Evolutionary conservation across 2,797 vertebrate species (phyloP).

Genomic region (Sternotherus odoratus): DNA sequence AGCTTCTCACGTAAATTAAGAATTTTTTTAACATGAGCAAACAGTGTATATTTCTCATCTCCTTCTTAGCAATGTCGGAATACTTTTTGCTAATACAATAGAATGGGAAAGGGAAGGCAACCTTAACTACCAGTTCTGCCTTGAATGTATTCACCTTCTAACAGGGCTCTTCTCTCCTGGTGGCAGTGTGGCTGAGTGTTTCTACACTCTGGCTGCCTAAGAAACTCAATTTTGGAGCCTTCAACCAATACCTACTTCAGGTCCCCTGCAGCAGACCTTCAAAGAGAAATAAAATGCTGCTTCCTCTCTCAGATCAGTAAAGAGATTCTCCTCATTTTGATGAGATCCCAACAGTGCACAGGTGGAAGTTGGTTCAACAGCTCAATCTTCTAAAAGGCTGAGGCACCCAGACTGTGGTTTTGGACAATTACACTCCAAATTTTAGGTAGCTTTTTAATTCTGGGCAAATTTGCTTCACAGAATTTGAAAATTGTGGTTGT

Average conservation of each 20-base stretch:
- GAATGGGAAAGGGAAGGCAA: neutral
- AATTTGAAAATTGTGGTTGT: neutral
- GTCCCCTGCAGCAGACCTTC: neutral
- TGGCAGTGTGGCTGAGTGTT: neutral
- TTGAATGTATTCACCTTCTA: too few species aligned
- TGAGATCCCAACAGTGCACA: accelerated
- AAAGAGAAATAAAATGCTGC: neutral
- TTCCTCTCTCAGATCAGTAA: neutral
- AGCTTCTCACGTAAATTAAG: neutral
- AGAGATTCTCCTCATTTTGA: neutral
- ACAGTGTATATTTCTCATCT: neutral
- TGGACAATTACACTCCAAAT: accelerated
- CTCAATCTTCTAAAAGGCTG: neutral
- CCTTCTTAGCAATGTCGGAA: neutral
- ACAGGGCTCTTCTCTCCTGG: too few species aligned
- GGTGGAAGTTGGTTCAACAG: accelerated
- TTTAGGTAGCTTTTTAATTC: accelerated
- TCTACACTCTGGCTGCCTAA: neutral
- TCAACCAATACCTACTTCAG: neutral
- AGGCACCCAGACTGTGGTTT: accelerated
- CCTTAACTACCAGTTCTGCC: neutral
- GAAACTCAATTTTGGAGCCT: neutral
- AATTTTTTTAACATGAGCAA: accelerated
- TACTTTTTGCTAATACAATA: accelerated
- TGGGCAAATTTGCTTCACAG: neutral